A percentile compares a stretch with the other conserved stretches of the same genome.
Conservation (phyloP, 2,888 invertebrate species). For the Noctua comes region DNA sequence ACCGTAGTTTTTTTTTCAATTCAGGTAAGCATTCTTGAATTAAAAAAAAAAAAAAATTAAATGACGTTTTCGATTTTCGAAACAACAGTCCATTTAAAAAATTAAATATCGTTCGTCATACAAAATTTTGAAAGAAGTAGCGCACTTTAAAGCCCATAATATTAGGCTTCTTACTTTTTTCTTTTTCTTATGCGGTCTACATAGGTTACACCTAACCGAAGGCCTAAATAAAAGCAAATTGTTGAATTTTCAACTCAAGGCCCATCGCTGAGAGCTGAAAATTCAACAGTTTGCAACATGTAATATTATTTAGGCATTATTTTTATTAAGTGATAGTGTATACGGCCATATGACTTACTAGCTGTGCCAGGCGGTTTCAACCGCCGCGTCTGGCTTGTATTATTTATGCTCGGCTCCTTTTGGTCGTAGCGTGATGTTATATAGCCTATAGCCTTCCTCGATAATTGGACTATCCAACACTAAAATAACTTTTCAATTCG, state of each 20-base stretch:
- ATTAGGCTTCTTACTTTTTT: no score
- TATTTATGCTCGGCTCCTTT: no score
- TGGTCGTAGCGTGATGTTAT: no score
- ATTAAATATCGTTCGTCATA: neutral
- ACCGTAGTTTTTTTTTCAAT: no score
- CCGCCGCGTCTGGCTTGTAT: no score
- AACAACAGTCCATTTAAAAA: neutral
- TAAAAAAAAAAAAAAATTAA: neutral
- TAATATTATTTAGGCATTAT: neutral
- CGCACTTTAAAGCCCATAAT: neutral
- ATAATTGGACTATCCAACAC: no score
- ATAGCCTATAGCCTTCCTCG: no score
- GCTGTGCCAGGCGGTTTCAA: no score
- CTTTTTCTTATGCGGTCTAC: neutral
- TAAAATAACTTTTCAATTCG: no score
- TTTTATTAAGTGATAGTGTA: neutral
- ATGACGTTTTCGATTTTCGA: neutral
- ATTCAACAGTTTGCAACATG: neutral
- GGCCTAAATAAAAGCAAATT: neutral
- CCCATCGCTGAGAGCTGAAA: neutral
- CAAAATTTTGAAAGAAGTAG: neutral
- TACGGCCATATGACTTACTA: neutral
- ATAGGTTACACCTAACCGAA: neutral
- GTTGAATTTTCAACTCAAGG: neutral
- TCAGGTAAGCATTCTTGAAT: neutral